Evolutionary conservation across 2,113 vertebrate genomes (phyloP).

Genomic region (Todiramphus saurophagus): DNA sequence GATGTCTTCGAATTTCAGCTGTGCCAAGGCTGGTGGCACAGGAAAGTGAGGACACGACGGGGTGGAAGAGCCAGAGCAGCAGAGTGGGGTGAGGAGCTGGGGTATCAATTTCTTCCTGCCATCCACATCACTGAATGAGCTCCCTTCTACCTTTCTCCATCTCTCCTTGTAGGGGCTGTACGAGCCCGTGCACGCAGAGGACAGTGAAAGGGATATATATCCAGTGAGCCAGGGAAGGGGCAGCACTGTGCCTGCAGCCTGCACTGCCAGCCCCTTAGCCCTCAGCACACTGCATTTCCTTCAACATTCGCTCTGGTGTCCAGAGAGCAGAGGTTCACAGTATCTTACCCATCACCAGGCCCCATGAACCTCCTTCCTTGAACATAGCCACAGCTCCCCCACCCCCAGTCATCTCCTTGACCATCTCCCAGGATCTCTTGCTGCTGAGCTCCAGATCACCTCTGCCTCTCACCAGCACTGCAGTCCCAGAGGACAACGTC

Average conservation of each 20-base stretch:
- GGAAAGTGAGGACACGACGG: fast-evolving
- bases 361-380: background rate
- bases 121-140: background rate
- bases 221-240: background rate
- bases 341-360: background rate
- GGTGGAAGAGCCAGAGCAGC: background rate
- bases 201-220: background rate
- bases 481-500: background rate
- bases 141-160: background rate
- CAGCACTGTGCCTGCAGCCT: background rate
- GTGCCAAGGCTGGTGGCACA: background rate
- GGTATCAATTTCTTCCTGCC: background rate
- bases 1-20: background rate
- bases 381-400: background rate
- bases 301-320: background rate
- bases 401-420: background rate
- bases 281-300: background rate
- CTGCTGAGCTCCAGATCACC: background rate
- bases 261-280: fast-evolving
- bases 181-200: fast-evolving
- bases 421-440: background rate
- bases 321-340: background rate
- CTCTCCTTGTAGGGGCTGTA: background rate
- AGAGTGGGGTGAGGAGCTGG: background rate
- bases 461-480: background rate